Evolutionary conservation across 1,140 invertebrate genomes (phyloP).

Genomic region (Apolygus lucorum): DNA sequence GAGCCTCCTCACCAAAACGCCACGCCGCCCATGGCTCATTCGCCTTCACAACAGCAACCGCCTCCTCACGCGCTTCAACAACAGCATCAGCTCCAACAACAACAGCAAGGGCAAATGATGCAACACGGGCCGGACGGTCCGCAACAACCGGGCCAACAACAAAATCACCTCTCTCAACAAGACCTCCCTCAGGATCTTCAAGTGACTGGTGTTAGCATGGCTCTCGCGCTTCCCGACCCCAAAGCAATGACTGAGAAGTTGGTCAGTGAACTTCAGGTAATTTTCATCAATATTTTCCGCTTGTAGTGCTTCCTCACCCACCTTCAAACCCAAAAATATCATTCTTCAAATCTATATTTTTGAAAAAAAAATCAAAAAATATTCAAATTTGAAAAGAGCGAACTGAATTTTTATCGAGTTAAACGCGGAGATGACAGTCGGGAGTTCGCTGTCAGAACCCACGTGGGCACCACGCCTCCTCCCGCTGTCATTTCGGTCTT

Average conservation of each 20-base stretch:
- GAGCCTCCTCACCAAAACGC: constrained; percentile 10
- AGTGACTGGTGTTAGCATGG: constrained; percentile 25
- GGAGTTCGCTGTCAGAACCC: background rate
- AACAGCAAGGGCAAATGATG: constrained; percentile 15
- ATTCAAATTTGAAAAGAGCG: background rate
- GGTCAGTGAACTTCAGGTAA: constrained; percentile 37
- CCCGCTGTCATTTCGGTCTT: constrained; percentile 2
- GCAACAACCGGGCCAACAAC: constrained; percentile 8
- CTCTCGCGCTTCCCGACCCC: constrained; percentile 30
- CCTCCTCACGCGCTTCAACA: constrained; percentile 23
- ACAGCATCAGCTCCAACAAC: constrained; percentile 18
- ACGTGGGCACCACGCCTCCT: constrained; percentile 8
- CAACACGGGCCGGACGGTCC: constrained; percentile 4
- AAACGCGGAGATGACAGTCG: background rate
- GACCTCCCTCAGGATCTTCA: constrained; percentile 28
- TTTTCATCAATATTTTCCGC: constrained; percentile 4
- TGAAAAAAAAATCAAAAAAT: background rate
- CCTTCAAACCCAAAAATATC: background rate
- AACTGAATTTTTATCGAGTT: too few species aligned
- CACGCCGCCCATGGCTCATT: constrained; percentile 9
- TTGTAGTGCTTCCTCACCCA: too few species aligned
- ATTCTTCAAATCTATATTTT: background rate
- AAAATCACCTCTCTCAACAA: constrained; percentile 12
- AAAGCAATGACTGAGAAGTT: constrained; percentile 37
- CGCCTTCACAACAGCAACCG: constrained; percentile 18